These are phyloP conservation scores for Phalacrocorax carbo DNA, from an alignment of 2,113 vertebrate genomes.

Conservation along the genomic window DNA sequence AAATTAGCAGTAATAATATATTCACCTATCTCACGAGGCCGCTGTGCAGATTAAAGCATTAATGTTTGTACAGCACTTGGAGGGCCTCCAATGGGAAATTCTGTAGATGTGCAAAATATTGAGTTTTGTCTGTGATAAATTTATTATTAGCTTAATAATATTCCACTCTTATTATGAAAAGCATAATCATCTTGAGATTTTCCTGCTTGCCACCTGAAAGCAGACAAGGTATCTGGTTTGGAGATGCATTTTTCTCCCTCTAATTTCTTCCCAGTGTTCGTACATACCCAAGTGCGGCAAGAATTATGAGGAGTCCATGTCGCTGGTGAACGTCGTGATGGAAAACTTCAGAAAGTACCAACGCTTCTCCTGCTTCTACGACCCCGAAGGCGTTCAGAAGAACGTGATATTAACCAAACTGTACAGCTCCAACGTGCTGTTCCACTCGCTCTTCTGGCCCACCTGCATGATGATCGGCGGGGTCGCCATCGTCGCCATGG, in stretches of 20 bases:
- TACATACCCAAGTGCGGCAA: conserved; percentile 90
- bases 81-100: conserved; percentile 35
- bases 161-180: conserved; percentile 6
- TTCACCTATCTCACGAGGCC: conserved; percentile 47
- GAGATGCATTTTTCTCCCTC: background rate
- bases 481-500: conserved; percentile 86
- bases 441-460: conserved; percentile 92
- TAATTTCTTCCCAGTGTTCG: conserved; percentile 81
- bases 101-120: conserved; percentile 43
- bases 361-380: conserved; percentile 85
- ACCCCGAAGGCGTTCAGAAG: conserved; percentile 81
- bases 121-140: conserved; percentile 39
- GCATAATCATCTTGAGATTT: conserved; percentile 5
- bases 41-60: conserved; percentile 37
- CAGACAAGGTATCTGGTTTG: background rate
- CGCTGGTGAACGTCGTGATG: conserved; percentile 82
- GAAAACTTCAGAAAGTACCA: conserved; percentile 87
- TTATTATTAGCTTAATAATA: conserved; percentile 40
- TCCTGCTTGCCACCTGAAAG: background rate
- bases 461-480: conserved; percentile 89
- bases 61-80: conserved; percentile 42
- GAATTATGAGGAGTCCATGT: conserved; percentile 82
- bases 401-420: conserved; percentile 87
- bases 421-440: conserved; percentile 84
- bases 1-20: conserved; percentile 59